A percentile compares a stretch with the other conserved stretches of the same genome.
phyloP scores from a whole-genome alignment of 2,888 invertebrate species.

The Dryobotodes eremita region DNA sequence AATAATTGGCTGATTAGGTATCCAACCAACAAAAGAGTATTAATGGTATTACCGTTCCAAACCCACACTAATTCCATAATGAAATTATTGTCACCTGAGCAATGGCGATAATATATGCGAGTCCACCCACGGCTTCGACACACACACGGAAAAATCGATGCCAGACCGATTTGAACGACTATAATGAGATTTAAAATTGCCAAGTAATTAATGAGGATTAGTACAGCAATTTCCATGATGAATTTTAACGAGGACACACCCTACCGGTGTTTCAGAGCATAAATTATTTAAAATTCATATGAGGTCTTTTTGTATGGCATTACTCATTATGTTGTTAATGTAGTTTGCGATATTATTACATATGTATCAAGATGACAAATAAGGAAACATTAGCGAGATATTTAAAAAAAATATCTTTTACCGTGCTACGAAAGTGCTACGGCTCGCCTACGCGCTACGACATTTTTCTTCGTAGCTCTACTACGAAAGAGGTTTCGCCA shows the following conservation, averaged over 20 bases:
- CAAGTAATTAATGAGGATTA: conserved; percentile 88
- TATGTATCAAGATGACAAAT: not conserved
- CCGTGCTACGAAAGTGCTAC: conserved; percentile 41
- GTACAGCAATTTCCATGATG: conserved; percentile 74
- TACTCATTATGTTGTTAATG: conserved; percentile 5
- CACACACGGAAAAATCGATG: conserved; percentile 85
- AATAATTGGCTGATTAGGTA: conserved; percentile 23
- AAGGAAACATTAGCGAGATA: not conserved
- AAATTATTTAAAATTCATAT: conserved; percentile 45
- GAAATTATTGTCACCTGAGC: conserved; percentile 80
- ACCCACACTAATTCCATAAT: conserved; percentile 56
- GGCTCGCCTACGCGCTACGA: conserved; percentile 14
- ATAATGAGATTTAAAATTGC: conserved; percentile 88
- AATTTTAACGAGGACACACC: conserved; percentile 64
- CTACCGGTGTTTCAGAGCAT: conserved; percentile 32
- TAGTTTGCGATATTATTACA: not conserved
- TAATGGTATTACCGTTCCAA: conserved; percentile 42
- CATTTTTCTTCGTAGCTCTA: not conserved
- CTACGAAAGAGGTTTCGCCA: not conserved
- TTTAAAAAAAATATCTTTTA: not conserved
- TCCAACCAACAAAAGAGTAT: conserved; percentile 38
- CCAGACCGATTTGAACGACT: conserved; percentile 85
- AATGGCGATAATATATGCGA: conserved; percentile 84
- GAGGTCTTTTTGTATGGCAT: conserved; percentile 4
- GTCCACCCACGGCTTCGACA: conserved; percentile 73